A percentile compares a stretch with the other conserved stretches of the same genome.
Evolutionary conservation across 2,888 invertebrate species (phyloP).

Genomic region (Acanthosoma haemorrhoidale): DNA sequence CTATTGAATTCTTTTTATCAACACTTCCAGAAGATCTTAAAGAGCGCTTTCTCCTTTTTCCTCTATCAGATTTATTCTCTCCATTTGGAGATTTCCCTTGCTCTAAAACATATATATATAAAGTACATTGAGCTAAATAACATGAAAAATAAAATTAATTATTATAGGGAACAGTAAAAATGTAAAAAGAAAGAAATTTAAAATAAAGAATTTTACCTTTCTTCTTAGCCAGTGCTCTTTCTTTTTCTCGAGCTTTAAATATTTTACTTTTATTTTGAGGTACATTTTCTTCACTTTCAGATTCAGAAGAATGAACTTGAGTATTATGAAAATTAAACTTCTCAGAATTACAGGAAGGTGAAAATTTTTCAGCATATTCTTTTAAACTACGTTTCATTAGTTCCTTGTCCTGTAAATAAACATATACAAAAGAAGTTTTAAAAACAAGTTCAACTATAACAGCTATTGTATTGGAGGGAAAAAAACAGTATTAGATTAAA

Average conservation of each 20-base stretch:
- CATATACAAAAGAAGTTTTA: no score
- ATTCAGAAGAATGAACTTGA: constrained; percentile 44
- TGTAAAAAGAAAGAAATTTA: background rate
- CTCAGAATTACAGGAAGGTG: constrained; percentile 41
- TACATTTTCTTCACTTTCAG: constrained; percentile 55
- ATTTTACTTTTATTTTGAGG: constrained; percentile 51
- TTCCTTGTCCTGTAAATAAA: constrained; percentile 50
- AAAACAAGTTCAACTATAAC: no score
- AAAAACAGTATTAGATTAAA: no score
- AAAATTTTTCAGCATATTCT: constrained; percentile 59
- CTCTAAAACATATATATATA: background rate
- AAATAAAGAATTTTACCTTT: constrained; percentile 41
- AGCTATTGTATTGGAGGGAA: no score
- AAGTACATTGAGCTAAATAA: background rate
- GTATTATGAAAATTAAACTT: constrained; percentile 29
- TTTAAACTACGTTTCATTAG: constrained; percentile 61
- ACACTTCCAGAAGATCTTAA: constrained; percentile 17
- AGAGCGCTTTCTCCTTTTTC: constrained; percentile 20
- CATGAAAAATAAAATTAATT: background rate
- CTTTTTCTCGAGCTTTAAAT: constrained; percentile 50
- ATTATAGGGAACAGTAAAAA: background rate
- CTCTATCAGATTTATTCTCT: constrained; percentile 4
- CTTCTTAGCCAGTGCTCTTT: constrained; percentile 48
- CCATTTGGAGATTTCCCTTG: constrained; percentile 12
- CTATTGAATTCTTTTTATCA: constrained; percentile 3